Evolutionary conservation across 2,113 vertebrate species (phyloP).

Genomic region (Condylura cristata): DNA sequence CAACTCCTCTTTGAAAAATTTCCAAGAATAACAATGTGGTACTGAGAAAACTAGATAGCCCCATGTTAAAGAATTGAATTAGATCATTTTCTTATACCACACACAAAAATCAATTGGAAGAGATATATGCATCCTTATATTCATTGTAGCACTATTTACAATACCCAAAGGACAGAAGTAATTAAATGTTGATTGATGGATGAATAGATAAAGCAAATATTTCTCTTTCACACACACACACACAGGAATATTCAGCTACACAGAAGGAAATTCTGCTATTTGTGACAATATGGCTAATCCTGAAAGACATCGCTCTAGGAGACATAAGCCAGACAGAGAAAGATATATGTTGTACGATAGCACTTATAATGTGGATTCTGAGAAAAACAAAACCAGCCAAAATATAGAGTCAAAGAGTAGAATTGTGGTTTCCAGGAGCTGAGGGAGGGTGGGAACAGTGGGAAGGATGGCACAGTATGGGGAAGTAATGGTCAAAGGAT

Average conservation of each 20-base stretch:
- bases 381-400: no score
- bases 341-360: neutral
- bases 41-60: neutral
- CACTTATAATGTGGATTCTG: neutral
- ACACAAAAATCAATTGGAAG: neutral
- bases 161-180: neutral
- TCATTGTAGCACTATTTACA: neutral
- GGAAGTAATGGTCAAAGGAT: neutral
- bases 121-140: neutral
- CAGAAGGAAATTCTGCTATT: neutral
- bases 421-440: neutral
- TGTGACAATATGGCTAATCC: neutral
- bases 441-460: neutral
- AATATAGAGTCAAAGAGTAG: neutral
- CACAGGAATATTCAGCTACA: neutral
- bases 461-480: neutral
- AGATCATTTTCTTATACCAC: no score
- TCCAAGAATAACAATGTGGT: neutral
- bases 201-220: neutral
- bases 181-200: neutral
- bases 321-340: neutral
- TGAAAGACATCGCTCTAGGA: neutral
- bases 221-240: neutral
- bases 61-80: neutral
- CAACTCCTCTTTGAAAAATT: neutral